Evolutionary conservation across 2,888 invertebrate species (phyloP).

Genomic region (Deilephila elpenor): DNA sequence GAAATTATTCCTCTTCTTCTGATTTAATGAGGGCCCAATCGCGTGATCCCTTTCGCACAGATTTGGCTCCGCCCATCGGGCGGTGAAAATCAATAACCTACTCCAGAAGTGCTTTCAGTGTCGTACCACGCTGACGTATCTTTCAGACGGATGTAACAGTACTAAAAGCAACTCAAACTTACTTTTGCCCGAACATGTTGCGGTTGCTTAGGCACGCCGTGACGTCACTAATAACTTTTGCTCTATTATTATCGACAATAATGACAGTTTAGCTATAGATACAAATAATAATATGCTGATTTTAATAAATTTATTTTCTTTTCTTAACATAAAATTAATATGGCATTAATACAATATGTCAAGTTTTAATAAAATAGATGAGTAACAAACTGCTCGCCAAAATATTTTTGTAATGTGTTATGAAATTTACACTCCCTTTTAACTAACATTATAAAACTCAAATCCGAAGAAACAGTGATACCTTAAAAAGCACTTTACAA

Average conservation of each 20-base stretch:
- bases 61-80: constrained; percentile 80
- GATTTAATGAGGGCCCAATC: constrained; percentile 80
- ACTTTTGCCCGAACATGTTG: neutral
- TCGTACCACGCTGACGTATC: constrained; percentile 76
- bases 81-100: constrained; percentile 83
- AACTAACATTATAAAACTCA: neutral
- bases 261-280: neutral
- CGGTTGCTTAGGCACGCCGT: neutral
- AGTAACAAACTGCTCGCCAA: too few species aligned
- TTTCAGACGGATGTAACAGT: constrained; percentile 45
- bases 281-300: neutral
- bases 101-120: constrained; percentile 82
- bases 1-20: constrained; percentile 78
- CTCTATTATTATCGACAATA: neutral
- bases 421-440: neutral
- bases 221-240: neutral
- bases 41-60: constrained; percentile 83
- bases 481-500: neutral
- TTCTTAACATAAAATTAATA: too few species aligned
- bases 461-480: neutral
- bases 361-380: too few species aligned
- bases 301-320: too few species aligned
- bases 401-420: too few species aligned
- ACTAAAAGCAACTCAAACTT: constrained; percentile 16
- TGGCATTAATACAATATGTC: too few species aligned